A percentile compares a stretch with the other conserved stretches of the same genome.
These are phyloP conservation scores for Papilio protenor DNA, from an alignment of 2,888 invertebrate species.

Conservation along the genomic window DNA sequence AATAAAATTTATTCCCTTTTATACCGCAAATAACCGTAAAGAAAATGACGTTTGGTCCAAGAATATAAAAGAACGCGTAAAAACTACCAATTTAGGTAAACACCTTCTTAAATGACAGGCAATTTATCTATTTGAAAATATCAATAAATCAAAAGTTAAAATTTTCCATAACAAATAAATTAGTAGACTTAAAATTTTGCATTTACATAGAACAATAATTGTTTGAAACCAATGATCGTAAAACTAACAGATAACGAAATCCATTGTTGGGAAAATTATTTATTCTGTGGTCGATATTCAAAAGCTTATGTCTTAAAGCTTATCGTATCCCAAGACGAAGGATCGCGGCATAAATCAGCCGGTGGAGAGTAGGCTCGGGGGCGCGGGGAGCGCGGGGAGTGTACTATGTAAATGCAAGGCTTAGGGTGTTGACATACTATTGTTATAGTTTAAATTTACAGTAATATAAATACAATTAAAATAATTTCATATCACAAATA, in stretches of 20 bases:
- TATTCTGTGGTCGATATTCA: constrained; percentile 42
- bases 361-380: constrained; percentile 61
- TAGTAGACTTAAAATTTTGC: background rate
- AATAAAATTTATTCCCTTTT: constrained; percentile 62
- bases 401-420: constrained; percentile 67
- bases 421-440: constrained; percentile 22
- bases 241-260: constrained; percentile 6
- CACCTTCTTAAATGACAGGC: background rate
- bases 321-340: constrained; percentile 54
- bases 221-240: background rate
- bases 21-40: constrained; percentile 51
- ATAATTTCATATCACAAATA: background rate
- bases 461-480: background rate
- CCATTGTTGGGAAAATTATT: constrained; percentile 31
- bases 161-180: background rate
- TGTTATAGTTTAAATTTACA: too few relatives aligned
- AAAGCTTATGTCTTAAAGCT: constrained; percentile 45
- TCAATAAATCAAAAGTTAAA: background rate
- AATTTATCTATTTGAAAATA: background rate
- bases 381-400: constrained; percentile 61
- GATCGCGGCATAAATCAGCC: constrained; percentile 66
- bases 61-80: background rate
- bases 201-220: background rate
- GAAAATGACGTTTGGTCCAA: constrained; percentile 24
- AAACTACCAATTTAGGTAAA: background rate